Conservation (phyloP, 2,113 vertebrate species). For the Amphilophus citrinellus region DNA sequence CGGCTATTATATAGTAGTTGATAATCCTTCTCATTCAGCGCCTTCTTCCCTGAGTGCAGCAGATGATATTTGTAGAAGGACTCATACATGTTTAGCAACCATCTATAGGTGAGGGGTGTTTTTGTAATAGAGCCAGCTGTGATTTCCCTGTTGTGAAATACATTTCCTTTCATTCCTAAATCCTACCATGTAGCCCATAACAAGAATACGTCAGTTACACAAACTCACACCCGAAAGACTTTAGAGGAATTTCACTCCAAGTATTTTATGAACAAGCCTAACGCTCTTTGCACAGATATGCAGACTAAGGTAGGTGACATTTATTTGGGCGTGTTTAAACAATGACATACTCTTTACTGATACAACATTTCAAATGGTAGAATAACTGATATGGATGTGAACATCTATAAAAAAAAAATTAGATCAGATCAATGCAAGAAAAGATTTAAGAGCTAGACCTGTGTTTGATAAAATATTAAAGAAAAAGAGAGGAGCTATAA, state of each 20-base stretch:
- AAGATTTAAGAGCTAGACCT: background rate
- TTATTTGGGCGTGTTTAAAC: conserved; percentile 64
- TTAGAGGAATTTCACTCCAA: background rate
- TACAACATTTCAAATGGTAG: conserved; percentile 33
- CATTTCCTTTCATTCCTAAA: conserved; percentile 4
- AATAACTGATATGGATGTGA: conserved; percentile 35
- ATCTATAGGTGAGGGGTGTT: background rate
- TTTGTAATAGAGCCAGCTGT: conserved; percentile 9
- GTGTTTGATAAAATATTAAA: background rate
- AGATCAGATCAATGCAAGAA: background rate
- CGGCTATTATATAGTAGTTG: background rate
- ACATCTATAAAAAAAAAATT: background rate
- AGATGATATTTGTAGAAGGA: conserved; percentile 11
- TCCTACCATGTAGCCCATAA: background rate
- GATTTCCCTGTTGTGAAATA: conserved; percentile 4
- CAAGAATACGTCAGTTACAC: conserved; percentile 5
- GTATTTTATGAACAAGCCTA: conserved; percentile 23
- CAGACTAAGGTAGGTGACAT: conserved; percentile 53
- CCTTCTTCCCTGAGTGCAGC: conserved; percentile 4
- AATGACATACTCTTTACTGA: conserved; percentile 20
- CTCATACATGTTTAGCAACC: conserved; percentile 9
- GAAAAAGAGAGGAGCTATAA: background rate
- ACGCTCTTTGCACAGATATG: conserved; percentile 56
- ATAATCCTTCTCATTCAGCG: conserved; percentile 12
- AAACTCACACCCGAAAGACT: background rate